Base-by-base conservation (phyloP, 2,113 vertebrate genomes). In the Zosterops borbonicus region DNA sequence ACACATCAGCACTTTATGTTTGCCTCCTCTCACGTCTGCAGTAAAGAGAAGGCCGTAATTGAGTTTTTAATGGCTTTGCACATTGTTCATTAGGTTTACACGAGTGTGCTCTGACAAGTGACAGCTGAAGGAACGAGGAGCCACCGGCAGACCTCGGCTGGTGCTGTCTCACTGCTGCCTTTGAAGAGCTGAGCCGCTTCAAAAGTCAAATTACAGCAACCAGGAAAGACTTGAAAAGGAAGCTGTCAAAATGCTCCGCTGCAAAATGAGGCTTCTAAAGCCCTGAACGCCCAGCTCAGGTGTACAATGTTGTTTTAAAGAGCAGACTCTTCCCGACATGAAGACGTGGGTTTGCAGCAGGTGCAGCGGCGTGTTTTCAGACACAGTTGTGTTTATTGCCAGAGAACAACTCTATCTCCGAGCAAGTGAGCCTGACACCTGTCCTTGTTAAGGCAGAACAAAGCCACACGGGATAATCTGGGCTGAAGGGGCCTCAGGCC, bases 51-150 rank as follows among this genome's bases (percentile, higher is more conserved):
- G 98, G 96, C 95, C 91, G 82, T 98, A 98, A 98, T 98, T 98
- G 98, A 98, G 98, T 98, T 99, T 99, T 98, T 98, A 98, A 99
- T 98, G 98, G 98, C 97, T 98, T 97, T 98, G 97, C 98, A 98
- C 97, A 91, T 97, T 97, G 97, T 98, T 98, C 98, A 97, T 98
- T 97, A 98, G 97, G 97, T 98, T 98, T 96, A 97, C 98, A 98
- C 90, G 95, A 98, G 94, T 89, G 95, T 94, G 95, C 62, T 92
- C 58, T 37, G 83, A 92, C 94, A 62, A 96, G 97, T 82, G 97
- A 92, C 97, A 97, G 97, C 97, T 94, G 96, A 97, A 97, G 96
- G 93, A 94, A 79, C 17, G 63, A 92, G 93, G 71, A 83, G 67
- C 73, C 64, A 22, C 86, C 56, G 15, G 91, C 96, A 90, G 96